Percentiles rank a stretch among this genome's conserved stretches.
Conservation (phyloP, 1,140 invertebrate species). For the Brachionus koreanus region DNA sequence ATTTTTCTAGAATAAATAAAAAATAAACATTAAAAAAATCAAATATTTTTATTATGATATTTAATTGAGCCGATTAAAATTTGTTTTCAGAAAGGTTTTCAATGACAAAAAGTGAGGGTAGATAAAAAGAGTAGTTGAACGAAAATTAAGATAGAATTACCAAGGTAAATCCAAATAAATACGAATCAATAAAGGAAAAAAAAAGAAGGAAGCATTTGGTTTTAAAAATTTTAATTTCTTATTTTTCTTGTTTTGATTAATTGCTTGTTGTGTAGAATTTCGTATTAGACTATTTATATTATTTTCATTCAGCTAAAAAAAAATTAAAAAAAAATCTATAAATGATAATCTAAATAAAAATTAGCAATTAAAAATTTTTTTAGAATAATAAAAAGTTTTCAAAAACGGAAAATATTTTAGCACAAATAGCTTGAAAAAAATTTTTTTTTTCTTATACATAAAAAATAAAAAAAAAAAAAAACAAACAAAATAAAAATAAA, state of each 20-base stretch:
- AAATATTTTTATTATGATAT: not conserved
- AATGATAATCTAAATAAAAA: too few species aligned
- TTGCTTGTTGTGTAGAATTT: not conserved
- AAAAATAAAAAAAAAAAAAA: too few species aligned
- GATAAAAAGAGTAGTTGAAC: not conserved
- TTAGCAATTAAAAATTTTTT: too few species aligned
- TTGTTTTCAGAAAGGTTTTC: not conserved
- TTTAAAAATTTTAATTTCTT: not conserved
- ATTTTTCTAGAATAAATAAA: not conserved
- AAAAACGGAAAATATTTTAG: too few species aligned
- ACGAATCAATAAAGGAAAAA: not conserved
- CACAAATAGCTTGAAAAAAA: too few species aligned
- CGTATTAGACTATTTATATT: not conserved
- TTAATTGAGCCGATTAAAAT: not conserved
- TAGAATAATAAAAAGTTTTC: too few species aligned
- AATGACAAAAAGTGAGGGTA: not conserved
- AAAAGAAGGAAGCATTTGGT: not conserved
- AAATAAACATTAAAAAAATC: not conserved
- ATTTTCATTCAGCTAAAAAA: not conserved
- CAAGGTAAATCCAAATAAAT: not conserved
- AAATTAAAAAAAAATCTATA: too few species aligned
- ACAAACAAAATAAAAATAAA: not conserved
- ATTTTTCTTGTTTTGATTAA: not conserved
- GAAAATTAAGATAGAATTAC: not conserved
- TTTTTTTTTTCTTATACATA: too few species aligned